Conservation (phyloP, 1,140 invertebrate species). For the Zaprionus ornatus region DNA sequence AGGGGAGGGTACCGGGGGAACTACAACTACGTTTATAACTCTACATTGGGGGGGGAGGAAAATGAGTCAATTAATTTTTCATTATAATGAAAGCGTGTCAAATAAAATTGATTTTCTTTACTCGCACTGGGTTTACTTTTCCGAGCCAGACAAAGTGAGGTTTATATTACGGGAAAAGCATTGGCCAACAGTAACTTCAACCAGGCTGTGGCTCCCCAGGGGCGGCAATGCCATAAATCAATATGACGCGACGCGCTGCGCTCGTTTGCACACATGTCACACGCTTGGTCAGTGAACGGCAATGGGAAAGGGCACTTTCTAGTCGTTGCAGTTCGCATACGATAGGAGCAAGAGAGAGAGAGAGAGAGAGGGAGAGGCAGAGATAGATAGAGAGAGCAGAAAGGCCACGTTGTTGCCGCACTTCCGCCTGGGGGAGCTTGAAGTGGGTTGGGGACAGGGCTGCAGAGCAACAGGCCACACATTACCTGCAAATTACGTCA, state of each 20-base stretch:
- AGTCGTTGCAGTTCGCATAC: not conserved
- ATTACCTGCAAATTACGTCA: slow-evolving; percentile 80
- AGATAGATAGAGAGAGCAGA: not conserved
- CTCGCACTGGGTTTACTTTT: not conserved
- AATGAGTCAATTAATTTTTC: slow-evolving; percentile 62
- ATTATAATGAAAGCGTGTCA: slow-evolving; percentile 56
- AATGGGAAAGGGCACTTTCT: slow-evolving; percentile 8
- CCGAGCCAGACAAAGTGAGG: slow-evolving; percentile 27
- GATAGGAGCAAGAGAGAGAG: not conserved
- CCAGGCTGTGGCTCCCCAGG: not conserved
- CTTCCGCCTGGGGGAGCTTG: slow-evolving; percentile 3
- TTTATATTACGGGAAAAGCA: slow-evolving; percentile 41
- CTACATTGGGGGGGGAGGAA: not conserved
- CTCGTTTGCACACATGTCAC: slow-evolving; percentile 39
- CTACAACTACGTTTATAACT: not conserved
- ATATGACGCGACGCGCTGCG: slow-evolving; percentile 36
- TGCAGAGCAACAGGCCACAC: slow-evolving; percentile 55
- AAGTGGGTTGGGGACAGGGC: slow-evolving; percentile 20
- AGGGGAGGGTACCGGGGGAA: not conserved
- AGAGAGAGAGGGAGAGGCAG: not conserved
- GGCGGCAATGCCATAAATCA: slow-evolving; percentile 49
- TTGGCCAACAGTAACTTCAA: not conserved
- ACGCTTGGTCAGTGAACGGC: slow-evolving; percentile 17
- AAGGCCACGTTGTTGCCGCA: slow-evolving; percentile 40
- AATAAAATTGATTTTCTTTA: slow-evolving; percentile 69